A percentile compares a stretch with the other conserved stretches of the same genome.
phyloP scores from a whole-genome alignment of 2,797 vertebrate genomes.

The Pteropus rufus region DNA sequence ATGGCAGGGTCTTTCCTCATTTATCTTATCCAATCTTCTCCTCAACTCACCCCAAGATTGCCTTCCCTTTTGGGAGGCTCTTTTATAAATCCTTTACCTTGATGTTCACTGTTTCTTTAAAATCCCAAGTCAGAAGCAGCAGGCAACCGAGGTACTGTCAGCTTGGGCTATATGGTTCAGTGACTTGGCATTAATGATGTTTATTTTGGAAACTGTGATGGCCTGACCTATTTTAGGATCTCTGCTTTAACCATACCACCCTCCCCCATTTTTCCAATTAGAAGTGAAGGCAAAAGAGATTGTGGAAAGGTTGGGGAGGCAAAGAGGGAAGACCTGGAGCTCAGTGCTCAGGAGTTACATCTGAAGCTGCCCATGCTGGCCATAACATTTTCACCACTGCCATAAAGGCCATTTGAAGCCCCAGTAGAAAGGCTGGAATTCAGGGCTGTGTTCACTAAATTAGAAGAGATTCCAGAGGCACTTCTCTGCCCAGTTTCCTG shows the following conservation, averaged over 20 bases:
- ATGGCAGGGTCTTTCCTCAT: neutral
- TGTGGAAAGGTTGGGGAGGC: neutral
- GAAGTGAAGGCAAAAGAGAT: neutral
- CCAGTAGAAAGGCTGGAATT: neutral
- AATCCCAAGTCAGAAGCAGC: conserved; percentile 55
- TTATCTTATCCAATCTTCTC: neutral
- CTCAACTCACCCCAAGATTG: neutral
- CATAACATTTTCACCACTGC: neutral
- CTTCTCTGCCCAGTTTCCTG: neutral
- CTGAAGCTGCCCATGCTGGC: neutral
- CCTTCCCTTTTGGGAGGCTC: neutral
- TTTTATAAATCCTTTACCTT: neutral
- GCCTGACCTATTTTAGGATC: conserved; percentile 78
- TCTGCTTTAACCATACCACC: conserved; percentile 37
- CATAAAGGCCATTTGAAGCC: neutral
- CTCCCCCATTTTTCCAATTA: conserved; percentile 47
- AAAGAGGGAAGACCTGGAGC: neutral
- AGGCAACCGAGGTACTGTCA: conserved; percentile 67
- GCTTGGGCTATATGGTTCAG: conserved; percentile 70
- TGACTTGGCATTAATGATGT: conserved; percentile 68
- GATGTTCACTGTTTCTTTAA: conserved; percentile 63
- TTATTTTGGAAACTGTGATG: conserved; percentile 74
- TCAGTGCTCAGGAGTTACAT: neutral
- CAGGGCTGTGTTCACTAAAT: neutral
- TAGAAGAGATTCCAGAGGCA: neutral